Evolutionary conservation across 2,888 invertebrate genomes (phyloP), one percentile per base, ranked within the genome.

Genomic region (Buathra laborator): DNA sequence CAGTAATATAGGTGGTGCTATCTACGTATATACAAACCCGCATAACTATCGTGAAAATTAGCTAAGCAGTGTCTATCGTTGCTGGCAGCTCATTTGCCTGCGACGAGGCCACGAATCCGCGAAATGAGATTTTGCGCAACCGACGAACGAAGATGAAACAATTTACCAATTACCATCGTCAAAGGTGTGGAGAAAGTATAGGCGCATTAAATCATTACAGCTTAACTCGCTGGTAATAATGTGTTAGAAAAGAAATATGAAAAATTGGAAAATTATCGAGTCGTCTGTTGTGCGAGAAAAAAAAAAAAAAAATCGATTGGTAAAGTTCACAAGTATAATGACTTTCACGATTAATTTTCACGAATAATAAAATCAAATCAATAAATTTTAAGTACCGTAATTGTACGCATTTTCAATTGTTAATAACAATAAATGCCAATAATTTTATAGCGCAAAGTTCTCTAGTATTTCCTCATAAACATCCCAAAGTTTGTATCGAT

Each of bases 41-140:
- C 24, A 77, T 77, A 62, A 43, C 46, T 56, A 56, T 62, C 72
- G 46, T 53, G 62, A 56, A 84, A 72, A 81, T 77, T 62, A 81
- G 67, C 51, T 64, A 81, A 59, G 46, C 64, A 59, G 16, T 78
- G 76, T 67, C 68, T 51, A 77, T 59, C 76, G 72, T 81, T 72
- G 46, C 59, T 29, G 29, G 32, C 51, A 19, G n/a, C 67, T 77
- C 59, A 62, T 74, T 75, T 74, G 77, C 70, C 48, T 46, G 32
- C 43, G n/a, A 19, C 62, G 37, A 37, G 51, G 64, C 3, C 9
- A 53, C 37, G 74, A 56, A 81, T 78, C 62, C 48, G 71, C 67
- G 51, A 46, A 67, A 80, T 72, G 71, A 80, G 71, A 80, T 71
- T 84, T 84, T 84, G 66, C 67, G 53, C 72, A 67, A 76, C 43